Conservation (phyloP, 1,140 invertebrate genomes). For the Platyscapa corneri region DNA sequence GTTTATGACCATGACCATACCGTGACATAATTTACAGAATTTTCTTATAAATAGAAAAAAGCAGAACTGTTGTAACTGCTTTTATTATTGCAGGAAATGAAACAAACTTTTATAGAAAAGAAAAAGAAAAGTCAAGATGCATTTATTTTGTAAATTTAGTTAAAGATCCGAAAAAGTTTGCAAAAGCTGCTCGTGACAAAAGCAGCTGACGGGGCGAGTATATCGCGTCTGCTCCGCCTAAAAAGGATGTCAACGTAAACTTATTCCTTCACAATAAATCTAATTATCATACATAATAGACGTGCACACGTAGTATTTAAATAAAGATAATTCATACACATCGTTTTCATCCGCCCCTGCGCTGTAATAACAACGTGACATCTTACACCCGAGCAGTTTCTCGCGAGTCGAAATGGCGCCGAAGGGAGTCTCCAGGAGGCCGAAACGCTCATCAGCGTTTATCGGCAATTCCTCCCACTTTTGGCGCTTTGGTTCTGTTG, state of each 20-base stretch:
- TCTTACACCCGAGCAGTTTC: not conserved
- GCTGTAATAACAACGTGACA: not conserved
- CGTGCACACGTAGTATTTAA: not conserved
- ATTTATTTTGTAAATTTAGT: not conserved
- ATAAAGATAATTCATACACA: not conserved
- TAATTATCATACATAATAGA: not conserved
- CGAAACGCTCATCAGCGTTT: constrained; percentile 7
- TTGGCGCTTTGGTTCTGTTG: constrained; percentile 9
- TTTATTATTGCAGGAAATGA: too few species aligned
- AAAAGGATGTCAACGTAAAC: constrained; percentile 2
- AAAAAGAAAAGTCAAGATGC: too few species aligned
- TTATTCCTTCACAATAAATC: not conserved
- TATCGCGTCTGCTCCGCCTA: not conserved
- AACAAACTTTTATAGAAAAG: too few species aligned
- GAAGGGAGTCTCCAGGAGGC: not conserved
- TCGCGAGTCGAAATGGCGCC: not conserved
- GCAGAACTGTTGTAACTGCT: too few species aligned
- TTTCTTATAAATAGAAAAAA: too few species aligned
- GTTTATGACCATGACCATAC: too few species aligned
- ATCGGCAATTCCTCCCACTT: constrained; percentile 38
- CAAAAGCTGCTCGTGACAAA: not conserved
- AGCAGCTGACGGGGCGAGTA: not conserved
- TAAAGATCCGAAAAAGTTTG: not conserved
- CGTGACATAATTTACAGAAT: too few species aligned
- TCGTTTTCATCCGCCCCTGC: not conserved